Evolutionary conservation across 2,888 invertebrate genomes (phyloP), one percentile per base, ranked within the genome.

Genomic region (Drosophila meridiana): DNA sequence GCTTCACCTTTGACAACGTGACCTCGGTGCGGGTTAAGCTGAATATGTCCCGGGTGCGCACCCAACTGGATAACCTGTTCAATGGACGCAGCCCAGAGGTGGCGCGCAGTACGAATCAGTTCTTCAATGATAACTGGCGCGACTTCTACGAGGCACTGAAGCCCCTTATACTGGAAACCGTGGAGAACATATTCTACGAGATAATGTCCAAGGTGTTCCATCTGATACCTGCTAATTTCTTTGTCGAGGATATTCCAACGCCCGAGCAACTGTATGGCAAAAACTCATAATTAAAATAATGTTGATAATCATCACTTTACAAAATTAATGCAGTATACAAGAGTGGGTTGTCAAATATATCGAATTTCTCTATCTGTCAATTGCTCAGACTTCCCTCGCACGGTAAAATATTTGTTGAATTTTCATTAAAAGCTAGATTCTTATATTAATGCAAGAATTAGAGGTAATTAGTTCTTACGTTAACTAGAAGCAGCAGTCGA

Each of bases 101-200:
- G 26, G 96, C 96, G 94, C 95, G 95, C 62, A 95, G 95, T 80
- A 96, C 96, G 4, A 96, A 96, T 88, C 94, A 94, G 26, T 96
- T 96, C 89, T 93, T 96, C 73, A 96, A 96, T 89, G 95, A 95
- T 20, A 96, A 96, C 89, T 96, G 96, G 96, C 94, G 95, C 28
- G 95, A 95, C 63, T 95, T 96, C 0, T 95, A 95, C 0, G 96
- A 96, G 88, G 95, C 96, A 3, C 92, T 96, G 42, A 94, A 95
- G 80, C 96, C 96, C 38, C 95, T 96, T 76, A 93, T 96, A 75
- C 93, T 94, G 2, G 95, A 95, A 90, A 96, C 96, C 0, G 95
- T 96, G 34, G 94, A 95, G 92, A 95, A 95, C 73, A 95, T 96
- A 77, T 93, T 96, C 87, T 92, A 95, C 45, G 94, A 94, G 32